These are phyloP conservation scores for Euzophera pinguis DNA, from an alignment of 2,888 invertebrate species.

Conservation along the genomic window DNA sequence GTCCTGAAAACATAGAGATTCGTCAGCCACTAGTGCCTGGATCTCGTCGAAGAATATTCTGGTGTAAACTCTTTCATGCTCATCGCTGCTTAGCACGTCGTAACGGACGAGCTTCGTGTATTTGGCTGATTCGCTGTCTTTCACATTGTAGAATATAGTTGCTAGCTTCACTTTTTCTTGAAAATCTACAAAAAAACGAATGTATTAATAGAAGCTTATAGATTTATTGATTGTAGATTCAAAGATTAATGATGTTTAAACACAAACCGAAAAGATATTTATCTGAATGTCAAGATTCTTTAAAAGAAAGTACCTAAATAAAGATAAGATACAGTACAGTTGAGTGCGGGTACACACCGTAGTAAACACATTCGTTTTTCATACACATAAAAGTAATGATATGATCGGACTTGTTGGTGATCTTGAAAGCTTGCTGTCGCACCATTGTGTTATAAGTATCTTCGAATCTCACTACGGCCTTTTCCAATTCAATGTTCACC, in stretches of 20 bases:
- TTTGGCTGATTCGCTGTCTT: constrained; percentile 55
- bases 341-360: constrained; percentile 37
- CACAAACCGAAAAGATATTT: no score
- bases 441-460: constrained; percentile 81
- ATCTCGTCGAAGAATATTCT: constrained; percentile 69
- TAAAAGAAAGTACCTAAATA: no score
- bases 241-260: no score
- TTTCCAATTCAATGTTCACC: constrained; percentile 72
- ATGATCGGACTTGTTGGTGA: constrained; percentile 78
- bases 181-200: constrained; percentile 46
- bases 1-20: constrained; percentile 52
- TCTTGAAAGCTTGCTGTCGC: constrained; percentile 67
- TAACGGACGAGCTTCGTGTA: constrained; percentile 56
- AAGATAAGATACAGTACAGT: neutral
- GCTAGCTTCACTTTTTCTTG: constrained; percentile 66
- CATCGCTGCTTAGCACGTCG: constrained; percentile 61
- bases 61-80: constrained; percentile 64
- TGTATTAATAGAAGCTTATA: neutral
- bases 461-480: constrained; percentile 68
- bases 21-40: constrained; percentile 62
- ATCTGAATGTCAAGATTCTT: no score
- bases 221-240: no score
- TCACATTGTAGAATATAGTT: constrained; percentile 51
- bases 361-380: constrained; percentile 61
- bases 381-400: constrained; percentile 79